Conservation (phyloP, 2,797 vertebrate genomes). For the Syndactyla subalaris region DNA sequence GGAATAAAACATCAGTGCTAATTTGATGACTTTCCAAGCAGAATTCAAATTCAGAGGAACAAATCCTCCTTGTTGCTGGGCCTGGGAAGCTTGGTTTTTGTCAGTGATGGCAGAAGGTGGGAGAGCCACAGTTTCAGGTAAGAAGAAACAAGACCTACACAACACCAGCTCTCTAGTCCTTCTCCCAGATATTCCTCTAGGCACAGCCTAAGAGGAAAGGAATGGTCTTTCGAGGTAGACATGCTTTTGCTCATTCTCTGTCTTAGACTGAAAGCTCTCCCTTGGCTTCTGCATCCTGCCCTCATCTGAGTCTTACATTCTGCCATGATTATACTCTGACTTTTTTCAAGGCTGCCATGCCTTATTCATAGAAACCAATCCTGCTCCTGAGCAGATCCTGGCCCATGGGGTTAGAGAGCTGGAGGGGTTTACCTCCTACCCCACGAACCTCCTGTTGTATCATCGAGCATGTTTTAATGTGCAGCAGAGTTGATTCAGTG, state of each 20-base stretch:
- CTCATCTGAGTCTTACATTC: neutral
- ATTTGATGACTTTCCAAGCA: slow-evolving; percentile 36
- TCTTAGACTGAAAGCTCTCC: neutral
- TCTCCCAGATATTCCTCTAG: neutral
- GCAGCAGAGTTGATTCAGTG: neutral
- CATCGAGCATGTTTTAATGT: neutral
- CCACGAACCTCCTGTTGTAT: neutral
- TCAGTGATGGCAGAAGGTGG: neutral
- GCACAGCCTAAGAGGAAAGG: neutral
- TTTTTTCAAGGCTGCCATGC: neutral
- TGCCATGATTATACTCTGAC: neutral
- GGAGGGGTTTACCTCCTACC: neutral
- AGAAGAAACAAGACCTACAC: neutral
- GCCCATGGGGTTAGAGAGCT: neutral
- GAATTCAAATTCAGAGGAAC: neutral
- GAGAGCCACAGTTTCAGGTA: neutral
- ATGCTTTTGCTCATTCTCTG: neutral
- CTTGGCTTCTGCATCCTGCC: neutral
- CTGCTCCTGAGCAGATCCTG: neutral
- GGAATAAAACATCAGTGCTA: slow-evolving; percentile 31
- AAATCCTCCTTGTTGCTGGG: neutral
- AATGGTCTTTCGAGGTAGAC: neutral
- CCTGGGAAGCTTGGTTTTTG: neutral
- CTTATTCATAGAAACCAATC: neutral
- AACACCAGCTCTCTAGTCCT: neutral